These are phyloP conservation scores for Drosophila virilis DNA, from an alignment of 1,140 invertebrate genomes.

Conservation along the genomic window DNA sequence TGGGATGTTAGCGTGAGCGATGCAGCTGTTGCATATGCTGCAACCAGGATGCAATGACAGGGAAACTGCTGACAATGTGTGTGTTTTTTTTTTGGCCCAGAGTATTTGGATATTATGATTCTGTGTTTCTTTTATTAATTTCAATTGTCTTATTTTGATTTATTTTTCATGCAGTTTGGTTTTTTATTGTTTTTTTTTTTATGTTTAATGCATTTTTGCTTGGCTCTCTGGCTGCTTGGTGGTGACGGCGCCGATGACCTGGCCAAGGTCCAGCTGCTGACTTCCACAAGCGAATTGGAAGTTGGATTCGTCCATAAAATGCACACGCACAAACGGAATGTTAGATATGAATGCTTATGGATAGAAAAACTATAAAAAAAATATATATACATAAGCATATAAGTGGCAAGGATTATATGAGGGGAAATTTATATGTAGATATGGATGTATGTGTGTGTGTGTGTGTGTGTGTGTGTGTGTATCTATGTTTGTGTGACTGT, in stretches of 20 bases:
- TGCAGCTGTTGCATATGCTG: neutral
- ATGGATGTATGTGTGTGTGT: too few species aligned
- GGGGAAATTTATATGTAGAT: neutral
- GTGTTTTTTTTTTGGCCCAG: slow-evolving; percentile 11
- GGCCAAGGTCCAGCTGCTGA: slow-evolving; percentile 58
- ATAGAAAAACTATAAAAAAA: slow-evolving; percentile 47
- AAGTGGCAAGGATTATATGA: slow-evolving; percentile 34
- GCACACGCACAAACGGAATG: slow-evolving; percentile 49
- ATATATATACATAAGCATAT: slow-evolving; percentile 41
- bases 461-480: slow-evolving; percentile 3
- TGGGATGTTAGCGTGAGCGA: slow-evolving; percentile 36
- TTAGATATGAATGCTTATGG: slow-evolving; percentile 41
- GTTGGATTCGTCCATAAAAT: slow-evolving; percentile 72
- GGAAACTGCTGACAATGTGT: slow-evolving; percentile 30
- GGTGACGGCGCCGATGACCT: slow-evolving; percentile 46
- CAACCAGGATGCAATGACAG: slow-evolving; percentile 30
- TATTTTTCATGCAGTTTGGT: slow-evolving; percentile 7
- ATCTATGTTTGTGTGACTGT: neutral
- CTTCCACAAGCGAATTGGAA: slow-evolving; percentile 61
- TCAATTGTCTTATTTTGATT: slow-evolving; percentile 2
- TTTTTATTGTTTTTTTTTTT: slow-evolving; percentile 17
- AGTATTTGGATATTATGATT: neutral
- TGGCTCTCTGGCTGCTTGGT: slow-evolving; percentile 38
- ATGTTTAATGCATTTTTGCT: slow-evolving; percentile 29
- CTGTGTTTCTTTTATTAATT: slow-evolving; percentile 1